Base-by-base conservation (phyloP, 2,113 vertebrate species). In the Campylomormyrus tamandua region DNA sequence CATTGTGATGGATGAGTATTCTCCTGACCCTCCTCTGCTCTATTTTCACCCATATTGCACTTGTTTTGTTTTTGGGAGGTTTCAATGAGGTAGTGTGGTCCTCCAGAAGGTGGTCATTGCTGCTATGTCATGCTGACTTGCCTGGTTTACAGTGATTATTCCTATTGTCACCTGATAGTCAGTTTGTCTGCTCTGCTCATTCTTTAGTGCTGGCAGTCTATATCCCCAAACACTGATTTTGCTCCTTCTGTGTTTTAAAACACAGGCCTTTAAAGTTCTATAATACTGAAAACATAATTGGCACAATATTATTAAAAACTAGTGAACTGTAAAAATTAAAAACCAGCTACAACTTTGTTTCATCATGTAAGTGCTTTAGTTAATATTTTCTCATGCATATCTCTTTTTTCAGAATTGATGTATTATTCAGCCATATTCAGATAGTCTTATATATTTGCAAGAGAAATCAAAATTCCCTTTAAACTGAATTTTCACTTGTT, bases 271-370 rank as follows among this genome's bases (percentile, higher is more conserved):
- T 95, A 95, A 96, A 94, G 95, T 93, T 86, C 87, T 91, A 90
- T 95, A 95, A 96, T 96, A 95, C 94, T 89, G 91, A 92, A 95
- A 95, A 93, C 94, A 96, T 95, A 95, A 95, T 95, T 66, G 58
- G 24, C 24, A 66, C 11, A 35, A 94, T 94, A 92, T 93, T 77
- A 90, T 90, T 91, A 90, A 87, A 91, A 83, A 62, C 45, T 58
- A 56, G 56, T 31, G 48, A 80, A 35, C 39, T 86, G 48, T 42
- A 87, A 56, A 77, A 87, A 90, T n/a, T n/a, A 6, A 83, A 84
- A 83, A 48, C 58, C 56, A 24, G 35, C 53, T 56, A 39, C 52
- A 13, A 58, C 50, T 50, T 90, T 62, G 39, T 56, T 24, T 42
- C 21, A 45, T 87, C 9, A 27, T 52, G n/a, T 87, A 17, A 31